Evolutionary conservation across 2,797 vertebrate genomes (phyloP), one percentile per base, ranked within the genome.

Genomic region (Siniperca undulata): DNA sequence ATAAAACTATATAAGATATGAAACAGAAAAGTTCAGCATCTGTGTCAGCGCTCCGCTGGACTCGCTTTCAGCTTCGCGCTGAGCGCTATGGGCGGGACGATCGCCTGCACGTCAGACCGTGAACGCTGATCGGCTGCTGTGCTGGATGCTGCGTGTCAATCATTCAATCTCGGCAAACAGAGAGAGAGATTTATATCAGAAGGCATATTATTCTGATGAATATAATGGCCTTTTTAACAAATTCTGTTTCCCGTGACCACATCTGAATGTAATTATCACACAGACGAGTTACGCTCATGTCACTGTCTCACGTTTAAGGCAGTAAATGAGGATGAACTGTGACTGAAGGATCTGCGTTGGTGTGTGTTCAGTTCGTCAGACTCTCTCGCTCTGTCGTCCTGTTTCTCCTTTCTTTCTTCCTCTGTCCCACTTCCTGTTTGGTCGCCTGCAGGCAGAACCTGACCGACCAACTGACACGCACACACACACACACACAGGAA

Each of bases 401-500:
- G 80, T 71, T 52, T 24, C 19, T 80, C 65, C 68, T 85, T 77
- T 79, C 74, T 84, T 77, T 78, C 17, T 64, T 78, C 38, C 76
- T 68, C 66, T 82, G 85, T 84, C 86, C 88, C 86, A 90, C 84
- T 89, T 90, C 85, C 85, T 87, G 85, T 68, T 30, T 67, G 42
- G 40, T 48, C 1, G 84, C 88, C 88, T 75, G 71, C 78, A 82
- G 91, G 82, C 85, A 86, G 61, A 81, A 88, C 74, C 83, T 77
- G 55, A 72, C 82, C 44, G 16, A 83, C 65, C 27, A 61, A 71
- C 62, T 38, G 12, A 83, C 70, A 74, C 59, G 50, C 59, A 77
- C 81, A 68, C 65, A 30, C 61, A 76, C 50, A 76, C 64, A 61
- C 38, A 76, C 38, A 42, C 74, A 46, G 50, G 40, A 44, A 65